Percentiles rank a stretch among this genome's conserved stretches.
Evolutionary conservation across 2,113 vertebrate genomes (phyloP).

Genomic region (Istiophorus platypterus): DNA sequence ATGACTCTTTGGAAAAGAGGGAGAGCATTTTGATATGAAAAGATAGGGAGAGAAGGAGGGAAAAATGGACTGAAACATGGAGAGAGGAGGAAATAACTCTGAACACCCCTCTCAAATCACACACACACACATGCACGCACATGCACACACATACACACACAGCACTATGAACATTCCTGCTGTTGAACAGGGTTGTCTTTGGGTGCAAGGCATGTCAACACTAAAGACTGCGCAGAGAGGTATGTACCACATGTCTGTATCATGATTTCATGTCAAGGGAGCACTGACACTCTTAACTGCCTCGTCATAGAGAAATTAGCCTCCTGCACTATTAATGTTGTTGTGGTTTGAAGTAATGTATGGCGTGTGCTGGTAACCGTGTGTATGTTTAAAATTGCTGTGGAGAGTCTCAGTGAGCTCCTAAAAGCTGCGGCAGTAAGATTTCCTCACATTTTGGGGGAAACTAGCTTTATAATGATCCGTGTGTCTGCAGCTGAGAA

Average conservation of each 20-base stretch:
- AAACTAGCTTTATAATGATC: slow-evolving; percentile 51
- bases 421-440: slow-evolving; percentile 48
- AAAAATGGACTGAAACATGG: slow-evolving; percentile 44
- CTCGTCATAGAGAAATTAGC: slow-evolving; percentile 55
- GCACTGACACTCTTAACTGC: slow-evolving; percentile 54
- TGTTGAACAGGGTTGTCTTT: slow-evolving; percentile 64
- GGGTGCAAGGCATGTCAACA: slow-evolving; percentile 63
- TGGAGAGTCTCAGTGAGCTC: slow-evolving; percentile 23
- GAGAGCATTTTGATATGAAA: slow-evolving; percentile 63
- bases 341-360: slow-evolving; percentile 62
- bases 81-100: slow-evolving; percentile 58
- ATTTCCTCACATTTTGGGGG: slow-evolving; percentile 66
- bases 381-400: slow-evolving; percentile 51
- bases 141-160: slow-evolving; percentile 43
- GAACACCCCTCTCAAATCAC: not conserved
- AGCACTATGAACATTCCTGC: slow-evolving; percentile 69
- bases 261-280: slow-evolving; percentile 68
- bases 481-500: slow-evolving; percentile 52
- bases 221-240: slow-evolving; percentile 44
- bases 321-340: slow-evolving; percentile 56
- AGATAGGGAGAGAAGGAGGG: slow-evolving; percentile 50
- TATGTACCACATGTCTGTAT: slow-evolving; percentile 71
- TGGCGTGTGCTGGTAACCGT: slow-evolving; percentile 51
- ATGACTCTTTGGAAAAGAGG: slow-evolving; percentile 45
- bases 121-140: slow-evolving; percentile 23